A percentile compares a stretch with the other conserved stretches of the same genome.
These are phyloP conservation scores for Pelobates fuscus DNA, from an alignment of 2,113 vertebrate species.

Conservation along the genomic window DNA sequence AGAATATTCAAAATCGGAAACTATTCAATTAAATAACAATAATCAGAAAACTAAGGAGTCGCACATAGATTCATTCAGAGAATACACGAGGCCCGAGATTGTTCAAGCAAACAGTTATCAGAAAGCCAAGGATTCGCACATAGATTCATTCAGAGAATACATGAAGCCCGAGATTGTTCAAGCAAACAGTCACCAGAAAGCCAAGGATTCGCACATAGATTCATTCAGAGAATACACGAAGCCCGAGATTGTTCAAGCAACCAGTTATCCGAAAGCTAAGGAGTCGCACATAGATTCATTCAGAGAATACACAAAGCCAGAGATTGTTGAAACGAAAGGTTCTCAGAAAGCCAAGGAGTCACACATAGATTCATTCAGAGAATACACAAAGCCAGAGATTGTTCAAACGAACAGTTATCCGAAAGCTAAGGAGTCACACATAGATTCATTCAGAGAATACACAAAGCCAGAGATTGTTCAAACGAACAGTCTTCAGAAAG, in stretches of 20 bases:
- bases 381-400: slow-evolving; percentile 65
- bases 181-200: slow-evolving; percentile 64
- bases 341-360: slow-evolving; percentile 64
- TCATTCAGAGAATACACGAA: slow-evolving; percentile 68
- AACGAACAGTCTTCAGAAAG: slow-evolving; percentile 62
- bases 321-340: slow-evolving; percentile 64
- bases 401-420: slow-evolving; percentile 65
- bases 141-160: slow-evolving; percentile 70
- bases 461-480: slow-evolving; percentile 66
- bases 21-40: slow-evolving; percentile 63
- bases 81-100: slow-evolving; percentile 65
- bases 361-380: slow-evolving; percentile 75
- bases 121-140: slow-evolving; percentile 69
- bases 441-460: slow-evolving; percentile 70
- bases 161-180: slow-evolving; percentile 66
- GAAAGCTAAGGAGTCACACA: slow-evolving; percentile 72
- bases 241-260: slow-evolving; percentile 63
- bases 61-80: slow-evolving; percentile 74
- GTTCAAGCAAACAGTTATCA: slow-evolving; percentile 65
- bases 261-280: slow-evolving; percentile 63
- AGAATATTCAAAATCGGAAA: slow-evolving; percentile 68
- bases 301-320: slow-evolving; percentile 69
- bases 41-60: slow-evolving; percentile 65
- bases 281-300: slow-evolving; percentile 73
- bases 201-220: slow-evolving; percentile 76